A percentile compares a stretch with the other conserved stretches of the same genome.
phyloP scores from a whole-genome alignment of 1,140 invertebrate species.

The Megathymus violae region DNA sequence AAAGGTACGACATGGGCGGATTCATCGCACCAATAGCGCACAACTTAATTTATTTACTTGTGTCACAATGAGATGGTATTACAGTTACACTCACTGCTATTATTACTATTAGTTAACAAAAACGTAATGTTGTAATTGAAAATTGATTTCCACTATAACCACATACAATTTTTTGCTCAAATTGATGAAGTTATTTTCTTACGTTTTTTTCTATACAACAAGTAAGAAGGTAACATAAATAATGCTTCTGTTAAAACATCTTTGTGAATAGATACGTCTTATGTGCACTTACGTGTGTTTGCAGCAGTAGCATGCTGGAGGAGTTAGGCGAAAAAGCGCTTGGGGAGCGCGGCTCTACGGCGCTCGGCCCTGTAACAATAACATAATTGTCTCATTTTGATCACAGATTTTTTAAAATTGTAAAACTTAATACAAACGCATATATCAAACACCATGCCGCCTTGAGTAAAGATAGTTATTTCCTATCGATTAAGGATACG shows the following conservation, averaged over 20 bases:
- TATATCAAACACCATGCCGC: neutral
- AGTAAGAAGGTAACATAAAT: no score
- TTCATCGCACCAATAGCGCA: slow-evolving; percentile 67
- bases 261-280: neutral
- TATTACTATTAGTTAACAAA: no score
- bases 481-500: neutral
- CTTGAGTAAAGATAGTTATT: neutral
- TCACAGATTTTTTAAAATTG: neutral
- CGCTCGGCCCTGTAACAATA: slow-evolving; percentile 81
- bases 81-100: neutral
- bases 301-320: slow-evolving; percentile 84
- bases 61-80: slow-evolving; percentile 16
- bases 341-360: slow-evolving; percentile 79
- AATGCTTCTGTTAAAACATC: no score
- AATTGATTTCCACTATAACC: no score
- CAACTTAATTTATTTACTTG: slow-evolving; percentile 36
- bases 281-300: slow-evolving; percentile 79
- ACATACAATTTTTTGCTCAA: no score
- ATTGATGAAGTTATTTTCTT: no score
- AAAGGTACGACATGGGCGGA: slow-evolving; percentile 61
- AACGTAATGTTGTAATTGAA: no score
- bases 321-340: slow-evolving; percentile 75
- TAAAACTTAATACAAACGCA: neutral
- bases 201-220: no score
- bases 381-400: slow-evolving; percentile 38